Percentiles rank a stretch among this genome's conserved stretches.
Evolutionary conservation across 2,113 vertebrate genomes (phyloP).

Genomic region (Phodopus roborovskii): DNA sequence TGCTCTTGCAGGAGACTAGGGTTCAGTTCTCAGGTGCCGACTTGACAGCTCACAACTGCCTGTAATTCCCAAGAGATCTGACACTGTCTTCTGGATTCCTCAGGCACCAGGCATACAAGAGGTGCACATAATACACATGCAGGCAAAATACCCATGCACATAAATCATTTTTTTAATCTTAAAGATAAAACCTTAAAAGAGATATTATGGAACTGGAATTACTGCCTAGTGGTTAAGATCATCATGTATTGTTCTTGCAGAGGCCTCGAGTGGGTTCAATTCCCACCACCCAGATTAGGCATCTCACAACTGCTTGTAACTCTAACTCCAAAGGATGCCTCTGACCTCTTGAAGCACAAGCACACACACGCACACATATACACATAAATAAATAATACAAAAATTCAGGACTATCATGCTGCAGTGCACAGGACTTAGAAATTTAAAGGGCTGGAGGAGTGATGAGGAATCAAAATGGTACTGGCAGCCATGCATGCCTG

Average conservation of each 20-base stretch:
- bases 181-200: not conserved
- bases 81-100: not conserved
- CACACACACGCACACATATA: not conserved
- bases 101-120: not conserved
- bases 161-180: not conserved
- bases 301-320: not conserved
- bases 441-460: not conserved
- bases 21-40: not conserved
- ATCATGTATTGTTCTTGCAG: not conserved
- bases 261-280: not conserved
- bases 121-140: not conserved
- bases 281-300: not conserved
- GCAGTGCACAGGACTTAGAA: not conserved
- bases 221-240: not conserved
- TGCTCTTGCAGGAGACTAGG: too few species aligned
- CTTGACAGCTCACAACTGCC: not conserved
- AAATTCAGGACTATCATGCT: conserved; percentile 9
- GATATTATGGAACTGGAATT: not conserved
- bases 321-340: not conserved
- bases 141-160: not conserved
- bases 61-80: not conserved
- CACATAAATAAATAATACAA: not conserved
- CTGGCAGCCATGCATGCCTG: too few species aligned
- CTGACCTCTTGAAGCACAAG: not conserved
- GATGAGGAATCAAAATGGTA: too few species aligned